A percentile compares a stretch with the other conserved stretches of the same genome.
These are phyloP conservation scores for Micromussa lordhowensis DNA, from an alignment of 92 coral and sea anemone species.

Conservation along the genomic window DNA sequence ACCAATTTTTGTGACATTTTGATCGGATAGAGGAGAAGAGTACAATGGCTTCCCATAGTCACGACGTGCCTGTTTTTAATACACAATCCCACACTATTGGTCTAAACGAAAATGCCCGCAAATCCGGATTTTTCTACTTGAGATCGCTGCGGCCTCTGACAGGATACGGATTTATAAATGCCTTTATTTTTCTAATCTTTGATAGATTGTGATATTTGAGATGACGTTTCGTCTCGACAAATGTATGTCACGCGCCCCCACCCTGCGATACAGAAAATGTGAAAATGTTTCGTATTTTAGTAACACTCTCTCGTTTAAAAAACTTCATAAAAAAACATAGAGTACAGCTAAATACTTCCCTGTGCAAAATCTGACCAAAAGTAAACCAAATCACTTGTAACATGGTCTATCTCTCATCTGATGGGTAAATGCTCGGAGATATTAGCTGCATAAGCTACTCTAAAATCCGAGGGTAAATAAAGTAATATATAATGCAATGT, in stretches of 20 bases:
- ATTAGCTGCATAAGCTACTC: too few species aligned
- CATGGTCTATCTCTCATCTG: too few species aligned
- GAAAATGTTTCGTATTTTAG: background rate
- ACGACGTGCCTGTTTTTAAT: background rate
- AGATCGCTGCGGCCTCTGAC: background rate
- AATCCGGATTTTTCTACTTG: conserved; percentile 20
- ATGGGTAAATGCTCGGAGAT: too few species aligned
- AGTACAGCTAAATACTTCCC: background rate
- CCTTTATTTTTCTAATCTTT: background rate
- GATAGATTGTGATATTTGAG: conserved; percentile 4
- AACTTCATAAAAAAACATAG: background rate
- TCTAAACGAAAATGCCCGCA: conserved; percentile 10
- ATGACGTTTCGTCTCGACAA: conserved; percentile 1
- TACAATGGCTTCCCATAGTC: conserved; percentile 2
- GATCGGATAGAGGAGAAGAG: background rate
- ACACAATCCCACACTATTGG: conserved; percentile 13
- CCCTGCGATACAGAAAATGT: background rate
- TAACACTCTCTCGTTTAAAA: background rate
- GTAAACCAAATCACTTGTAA: background rate
- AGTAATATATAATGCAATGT: too few species aligned
- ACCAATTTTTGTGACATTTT: conserved; percentile 29
- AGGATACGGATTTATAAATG: conserved; percentile 15
- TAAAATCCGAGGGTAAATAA: too few species aligned
- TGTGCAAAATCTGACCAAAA: background rate
- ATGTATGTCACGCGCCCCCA: background rate